These are phyloP conservation scores for Heteromormyrus szaboi DNA, from an alignment of 2,797 vertebrate species.

Conservation along the genomic window DNA sequence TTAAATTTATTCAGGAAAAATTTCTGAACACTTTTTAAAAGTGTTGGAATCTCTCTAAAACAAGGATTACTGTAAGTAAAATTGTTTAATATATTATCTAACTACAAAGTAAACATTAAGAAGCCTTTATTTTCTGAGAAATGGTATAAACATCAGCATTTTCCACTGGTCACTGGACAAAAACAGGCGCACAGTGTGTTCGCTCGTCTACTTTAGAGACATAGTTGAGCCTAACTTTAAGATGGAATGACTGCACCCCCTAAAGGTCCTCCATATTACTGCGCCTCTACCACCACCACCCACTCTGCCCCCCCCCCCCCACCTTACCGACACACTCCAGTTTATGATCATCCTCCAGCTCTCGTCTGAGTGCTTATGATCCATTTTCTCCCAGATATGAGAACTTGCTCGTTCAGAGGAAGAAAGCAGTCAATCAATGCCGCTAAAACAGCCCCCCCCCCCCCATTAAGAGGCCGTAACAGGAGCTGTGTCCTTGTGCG, in stretches of 20 bases:
- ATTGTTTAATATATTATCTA: background rate
- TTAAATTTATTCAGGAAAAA: background rate
- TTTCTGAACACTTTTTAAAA: background rate
- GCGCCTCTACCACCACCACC: background rate
- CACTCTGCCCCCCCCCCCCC: slow-evolving; percentile 16
- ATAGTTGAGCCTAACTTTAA: slow-evolving; percentile 34
- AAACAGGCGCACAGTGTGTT: background rate
- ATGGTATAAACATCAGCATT: background rate
- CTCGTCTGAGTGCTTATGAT: slow-evolving; percentile 55
- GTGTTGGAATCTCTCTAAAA: background rate
- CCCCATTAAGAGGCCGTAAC: slow-evolving; percentile 74
- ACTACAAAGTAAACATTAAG: background rate
- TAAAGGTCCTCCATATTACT: slow-evolving; percentile 42
- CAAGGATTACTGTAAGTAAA: background rate
- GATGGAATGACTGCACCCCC: slow-evolving; percentile 74
- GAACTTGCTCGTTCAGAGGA: slow-evolving; percentile 69
- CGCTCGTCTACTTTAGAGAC: background rate
- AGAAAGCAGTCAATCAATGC: slow-evolving; percentile 76
- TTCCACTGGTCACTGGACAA: background rate
- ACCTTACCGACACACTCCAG: slow-evolving; percentile 15
- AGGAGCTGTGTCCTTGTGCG: slow-evolving; percentile 71
- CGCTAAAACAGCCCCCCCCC: slow-evolving; percentile 73
- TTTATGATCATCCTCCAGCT: slow-evolving; percentile 26
- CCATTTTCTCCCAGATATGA: slow-evolving; percentile 68
- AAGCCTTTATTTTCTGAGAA: background rate